Percentiles rank a stretch among this genome's conserved stretches.
Evolutionary conservation across 2,797 vertebrate species (phyloP).

Genomic region (Manis javanica): DNA sequence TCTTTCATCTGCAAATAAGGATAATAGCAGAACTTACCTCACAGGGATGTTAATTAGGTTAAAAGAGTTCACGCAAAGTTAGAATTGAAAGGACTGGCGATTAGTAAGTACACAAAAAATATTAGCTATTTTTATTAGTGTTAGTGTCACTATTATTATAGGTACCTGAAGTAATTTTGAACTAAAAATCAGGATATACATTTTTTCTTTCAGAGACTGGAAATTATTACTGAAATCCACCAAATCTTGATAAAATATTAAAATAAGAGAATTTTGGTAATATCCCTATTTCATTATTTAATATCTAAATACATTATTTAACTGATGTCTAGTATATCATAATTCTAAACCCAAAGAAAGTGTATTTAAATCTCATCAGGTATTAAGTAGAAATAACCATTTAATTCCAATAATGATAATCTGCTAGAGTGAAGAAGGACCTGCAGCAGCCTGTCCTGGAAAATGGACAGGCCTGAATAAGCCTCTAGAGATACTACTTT

Average conservation of each 20-base stretch:
- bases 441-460: background rate
- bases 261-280: background rate
- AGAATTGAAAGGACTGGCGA: background rate
- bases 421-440: rapidly evolving
- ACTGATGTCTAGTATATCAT: background rate
- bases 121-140: background rate
- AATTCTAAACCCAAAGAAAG: background rate
- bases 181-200: background rate
- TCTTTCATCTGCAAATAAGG: background rate
- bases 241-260: background rate
- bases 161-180: background rate
- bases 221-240: background rate
- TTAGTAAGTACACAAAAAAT: background rate
- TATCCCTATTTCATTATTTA: background rate
- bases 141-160: background rate
- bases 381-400: background rate
- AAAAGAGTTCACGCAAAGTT: background rate
- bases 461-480: background rate
- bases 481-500: background rate
- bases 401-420: background rate
- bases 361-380: background rate
- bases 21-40: background rate
- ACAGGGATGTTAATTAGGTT: background rate
- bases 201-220: background rate
- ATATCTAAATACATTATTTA: background rate